Evolutionary conservation across 1,140 invertebrate genomes (phyloP).

Genomic region (Microplitis demolitor): DNA sequence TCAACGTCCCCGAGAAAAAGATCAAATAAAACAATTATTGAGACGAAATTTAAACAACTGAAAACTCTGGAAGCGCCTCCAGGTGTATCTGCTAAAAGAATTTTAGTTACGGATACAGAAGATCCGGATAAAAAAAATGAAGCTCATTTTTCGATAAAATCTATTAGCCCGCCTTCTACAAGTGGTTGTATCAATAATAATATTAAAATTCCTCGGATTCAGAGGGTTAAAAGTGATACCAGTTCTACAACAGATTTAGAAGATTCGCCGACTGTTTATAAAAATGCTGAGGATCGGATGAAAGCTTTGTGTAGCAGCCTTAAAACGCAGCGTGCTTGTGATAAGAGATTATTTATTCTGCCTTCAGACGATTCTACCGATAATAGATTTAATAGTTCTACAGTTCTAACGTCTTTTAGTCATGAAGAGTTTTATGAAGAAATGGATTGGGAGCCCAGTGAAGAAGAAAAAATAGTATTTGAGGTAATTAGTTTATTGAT

Average conservation of each 20-base stretch:
- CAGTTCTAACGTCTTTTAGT: background rate
- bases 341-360: background rate
- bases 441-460: slow-evolving; percentile 59
- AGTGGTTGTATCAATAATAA: background rate
- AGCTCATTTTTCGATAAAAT: too few species aligned
- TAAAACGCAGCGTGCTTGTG: background rate
- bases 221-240: background rate
- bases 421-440: slow-evolving; percentile 41
- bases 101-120: background rate
- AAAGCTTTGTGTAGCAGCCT: slow-evolving; percentile 23
- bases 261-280: slow-evolving; percentile 24
- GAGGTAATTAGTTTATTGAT: slow-evolving; percentile 29
- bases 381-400: background rate
- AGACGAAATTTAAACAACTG: background rate
- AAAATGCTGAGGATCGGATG: slow-evolving; percentile 31
- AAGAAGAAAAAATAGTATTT: slow-evolving; percentile 48
- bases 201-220: background rate
- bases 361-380: background rate
- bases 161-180: too few species aligned
- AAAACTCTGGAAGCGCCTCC: background rate
- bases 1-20: background rate
- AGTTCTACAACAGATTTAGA: background rate
- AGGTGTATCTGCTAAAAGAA: background rate
- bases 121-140: background rate
- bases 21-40: background rate